Evolutionary conservation across 2,888 invertebrate genomes (phyloP), one percentile per base, ranked within the genome.

Genomic region (Crioceris asparagi): DNA sequence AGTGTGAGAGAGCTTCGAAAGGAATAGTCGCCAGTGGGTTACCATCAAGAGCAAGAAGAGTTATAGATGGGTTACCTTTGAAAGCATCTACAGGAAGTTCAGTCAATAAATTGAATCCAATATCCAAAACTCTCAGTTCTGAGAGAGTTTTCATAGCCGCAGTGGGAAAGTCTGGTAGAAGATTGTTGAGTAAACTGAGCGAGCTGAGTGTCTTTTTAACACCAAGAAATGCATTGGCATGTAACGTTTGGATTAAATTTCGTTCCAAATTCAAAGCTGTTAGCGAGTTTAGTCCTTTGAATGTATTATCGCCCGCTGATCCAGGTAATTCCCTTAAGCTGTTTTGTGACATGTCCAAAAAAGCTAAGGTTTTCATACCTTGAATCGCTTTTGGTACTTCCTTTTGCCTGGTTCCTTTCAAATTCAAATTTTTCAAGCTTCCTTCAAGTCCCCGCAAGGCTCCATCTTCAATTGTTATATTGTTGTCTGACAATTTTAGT

Each of bases 31-130:
- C 74, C 51, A 92, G 61, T 2, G 91, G 91, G 66, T 92, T 92
- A 31, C 92, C 92, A 57, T 92, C 92, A 50, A 92, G 70, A 7
- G 92, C 92, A 41, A 92, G 61, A 35, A 92, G 68, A 0, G 91
- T 91, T 47, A 92, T 78, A 17, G 84, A 79, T 1, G 84, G 84
- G 64, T 88, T 86, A 37, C 79, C 82, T 41, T 74, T 64, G 58
- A 92, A 91, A 1, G 90, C 85, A 40, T 83, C 75, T 32, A 72
- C 66, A 7, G 91, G 90, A 48, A 92, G 64, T 52, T 80, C 79
- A 30, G 85, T 85, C 45, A 92, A 67, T 48, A 90, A 72, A 69
- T 92, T 92, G 63, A 92, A 92, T 32, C 92, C 92, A 47, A 92
- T 85, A 61, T 92, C 92, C 47, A 92, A 67, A 7, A 92, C 91